Conservation (phyloP, 92 coral and sea anemone genomes). For the Umimayanthus chanpuru region DNA sequence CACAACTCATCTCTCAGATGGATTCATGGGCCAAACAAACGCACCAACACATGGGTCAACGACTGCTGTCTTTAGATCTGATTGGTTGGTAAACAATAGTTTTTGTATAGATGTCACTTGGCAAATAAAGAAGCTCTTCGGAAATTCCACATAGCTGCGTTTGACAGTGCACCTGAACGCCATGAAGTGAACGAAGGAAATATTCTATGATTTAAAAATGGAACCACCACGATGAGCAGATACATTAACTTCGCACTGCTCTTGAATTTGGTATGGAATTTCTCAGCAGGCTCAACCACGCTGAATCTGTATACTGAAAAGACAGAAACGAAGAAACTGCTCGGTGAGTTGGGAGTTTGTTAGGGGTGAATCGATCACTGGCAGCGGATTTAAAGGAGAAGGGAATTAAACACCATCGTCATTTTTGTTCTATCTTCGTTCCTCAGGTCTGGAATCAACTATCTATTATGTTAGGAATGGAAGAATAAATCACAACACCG, state of each 20-base stretch:
- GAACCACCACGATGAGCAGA: conserved; percentile 32
- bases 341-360: conserved; percentile 73
- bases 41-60: neutral
- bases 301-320: conserved; percentile 83
- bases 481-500: conserved; percentile 69
- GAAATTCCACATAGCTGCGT: conserved; percentile 28
- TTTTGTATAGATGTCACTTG: conserved; percentile 55
- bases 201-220: neutral
- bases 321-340: conserved; percentile 85
- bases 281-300: neutral
- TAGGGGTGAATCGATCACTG: neutral
- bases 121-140: conserved; percentile 66
- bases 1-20: neutral
- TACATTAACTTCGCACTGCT: conserved; percentile 15
- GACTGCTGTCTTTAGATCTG: neutral
- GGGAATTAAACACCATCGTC: conserved; percentile 10
- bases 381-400: neutral
- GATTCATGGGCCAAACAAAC: neutral
- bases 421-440: conserved; percentile 4
- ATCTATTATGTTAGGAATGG: conserved; percentile 83
- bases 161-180: conserved; percentile 19
- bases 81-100: conserved; percentile 73
- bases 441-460: conserved; percentile 73
- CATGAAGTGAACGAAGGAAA: conserved; percentile 7
- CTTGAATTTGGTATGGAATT: conserved; percentile 28